Evolutionary conservation across 2,797 vertebrate species (phyloP), one percentile per base, ranked within the genome.

Genomic region (Antrozous pallidus): DNA sequence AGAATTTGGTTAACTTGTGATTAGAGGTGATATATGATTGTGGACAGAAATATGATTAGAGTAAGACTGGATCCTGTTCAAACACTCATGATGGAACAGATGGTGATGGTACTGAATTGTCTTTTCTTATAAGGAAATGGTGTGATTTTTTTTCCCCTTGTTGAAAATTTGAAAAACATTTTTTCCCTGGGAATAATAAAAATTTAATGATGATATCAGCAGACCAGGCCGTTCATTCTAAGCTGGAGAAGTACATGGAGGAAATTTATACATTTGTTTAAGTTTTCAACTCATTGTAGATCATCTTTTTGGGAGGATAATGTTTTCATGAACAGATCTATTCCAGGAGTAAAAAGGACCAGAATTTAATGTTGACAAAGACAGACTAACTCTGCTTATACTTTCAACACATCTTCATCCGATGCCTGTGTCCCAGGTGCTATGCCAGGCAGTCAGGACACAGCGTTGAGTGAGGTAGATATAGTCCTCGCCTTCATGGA

Each of bases 1-100:
- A 79, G 56, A 94, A 88, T 93, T 90, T 92, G 31, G 54, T 95
- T 89, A 87, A 69, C 36, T 84, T 94, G 22, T 88, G 84, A 70
- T 82, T 8, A 24, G 42, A 91, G 17, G 73, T 93, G 16, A 80
- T 73, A 67, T 16, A 18, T 74, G 67, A 78, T 58, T 71, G 26
- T 90, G 86, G 90, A 75, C 67, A 80, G 63, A 93, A 89, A 73
- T 80, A n/a, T 67, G 36, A 71, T 91, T 40, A 38, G 49, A 81
- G 65, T 75, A 86, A 89, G 78, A 51, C 13, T 49, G 84, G 75
- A 49, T 87, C 49, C 75, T 93, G 28, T 89, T 95, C 67, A 88
- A 49, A 70, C 58, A 74, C 78, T 94, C 54, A 36, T 56, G 71
- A 78, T 70, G 69, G 36, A 75, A 89, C 74, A 90, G 77, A 74